A percentile compares a stretch with the other conserved stretches of the same genome.
These are phyloP conservation scores for Scomber colias DNA, from an alignment of 2,113 vertebrate species.

Conservation along the genomic window DNA sequence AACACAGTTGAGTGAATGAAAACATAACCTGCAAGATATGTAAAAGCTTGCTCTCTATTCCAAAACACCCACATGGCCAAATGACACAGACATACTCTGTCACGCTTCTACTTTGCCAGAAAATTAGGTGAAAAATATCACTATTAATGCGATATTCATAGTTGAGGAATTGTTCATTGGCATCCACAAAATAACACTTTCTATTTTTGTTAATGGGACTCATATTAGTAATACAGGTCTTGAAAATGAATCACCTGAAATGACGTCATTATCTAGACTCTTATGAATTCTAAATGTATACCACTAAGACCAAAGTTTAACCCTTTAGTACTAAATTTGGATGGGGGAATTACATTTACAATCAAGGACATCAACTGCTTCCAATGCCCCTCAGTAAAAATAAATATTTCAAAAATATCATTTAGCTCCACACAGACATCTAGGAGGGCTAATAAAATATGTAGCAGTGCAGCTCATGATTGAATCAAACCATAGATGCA, in stretches of 20 bases:
- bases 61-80: slow-evolving; percentile 68
- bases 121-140: slow-evolving; percentile 63
- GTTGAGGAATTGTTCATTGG: slow-evolving; percentile 60
- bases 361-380: slow-evolving; percentile 23
- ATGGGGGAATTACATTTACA: slow-evolving; percentile 35
- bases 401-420: slow-evolving; percentile 36
- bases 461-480: neutral
- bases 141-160: slow-evolving; percentile 65
- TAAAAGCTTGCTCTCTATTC: slow-evolving; percentile 19
- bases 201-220: slow-evolving; percentile 44
- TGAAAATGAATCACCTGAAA: slow-evolving; percentile 56
- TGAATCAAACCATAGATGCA: slow-evolving; percentile 17
- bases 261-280: slow-evolving; percentile 37
- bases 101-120: slow-evolving; percentile 59
- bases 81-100: slow-evolving; percentile 60
- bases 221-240: slow-evolving; percentile 57
- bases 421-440: slow-evolving; percentile 12
- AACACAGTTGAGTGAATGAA: slow-evolving; percentile 57
- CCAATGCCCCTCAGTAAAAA: slow-evolving; percentile 12
- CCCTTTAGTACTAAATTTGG: neutral
- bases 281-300: neutral
- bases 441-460: neutral
- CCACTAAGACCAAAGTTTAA: neutral
- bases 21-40: slow-evolving; percentile 59
- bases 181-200: slow-evolving; percentile 47